Conservation (phyloP, 2,797 vertebrate species). For the Diglossa cyanea region DNA sequence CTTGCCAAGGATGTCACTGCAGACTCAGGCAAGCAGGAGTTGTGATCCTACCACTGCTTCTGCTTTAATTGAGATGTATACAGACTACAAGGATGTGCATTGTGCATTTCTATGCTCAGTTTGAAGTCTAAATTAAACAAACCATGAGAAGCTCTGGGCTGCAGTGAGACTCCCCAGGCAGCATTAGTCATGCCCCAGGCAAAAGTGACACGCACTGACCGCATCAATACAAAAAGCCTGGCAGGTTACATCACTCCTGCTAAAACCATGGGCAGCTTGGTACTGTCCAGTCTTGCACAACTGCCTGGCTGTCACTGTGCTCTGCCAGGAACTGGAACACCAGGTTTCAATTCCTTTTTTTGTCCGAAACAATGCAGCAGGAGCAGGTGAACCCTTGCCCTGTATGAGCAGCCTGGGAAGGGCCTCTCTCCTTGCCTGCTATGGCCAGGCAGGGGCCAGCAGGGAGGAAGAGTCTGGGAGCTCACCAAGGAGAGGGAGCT, state of each 20-base stretch:
- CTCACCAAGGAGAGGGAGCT: background rate
- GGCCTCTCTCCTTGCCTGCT: background rate
- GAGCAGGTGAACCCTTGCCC: background rate
- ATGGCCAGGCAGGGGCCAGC: background rate
- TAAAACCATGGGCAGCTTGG: background rate
- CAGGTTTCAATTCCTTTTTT: background rate
- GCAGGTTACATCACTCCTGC: constrained; percentile 37
- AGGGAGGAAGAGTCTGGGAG: background rate
- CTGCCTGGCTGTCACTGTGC: background rate
- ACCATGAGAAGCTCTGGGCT: background rate
- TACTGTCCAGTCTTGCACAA: constrained; percentile 58
- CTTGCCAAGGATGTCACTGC: background rate
- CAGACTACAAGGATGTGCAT: background rate
- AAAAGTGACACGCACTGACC: background rate
- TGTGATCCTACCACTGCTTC: background rate
- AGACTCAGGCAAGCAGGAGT: background rate
- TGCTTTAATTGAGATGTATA: background rate
- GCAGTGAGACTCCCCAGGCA: background rate
- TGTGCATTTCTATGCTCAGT: background rate
- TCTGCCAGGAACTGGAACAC: background rate
- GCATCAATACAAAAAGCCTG: background rate
- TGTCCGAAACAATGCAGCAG: background rate
- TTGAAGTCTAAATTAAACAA: background rate
- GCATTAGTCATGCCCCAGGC: constrained; percentile 7
- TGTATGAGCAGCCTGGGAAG: background rate